Percentiles rank a stretch among this genome's conserved stretches.
Evolutionary conservation across 2,113 vertebrate genomes (phyloP).

Genomic region (Rhinoptilus africanus): DNA sequence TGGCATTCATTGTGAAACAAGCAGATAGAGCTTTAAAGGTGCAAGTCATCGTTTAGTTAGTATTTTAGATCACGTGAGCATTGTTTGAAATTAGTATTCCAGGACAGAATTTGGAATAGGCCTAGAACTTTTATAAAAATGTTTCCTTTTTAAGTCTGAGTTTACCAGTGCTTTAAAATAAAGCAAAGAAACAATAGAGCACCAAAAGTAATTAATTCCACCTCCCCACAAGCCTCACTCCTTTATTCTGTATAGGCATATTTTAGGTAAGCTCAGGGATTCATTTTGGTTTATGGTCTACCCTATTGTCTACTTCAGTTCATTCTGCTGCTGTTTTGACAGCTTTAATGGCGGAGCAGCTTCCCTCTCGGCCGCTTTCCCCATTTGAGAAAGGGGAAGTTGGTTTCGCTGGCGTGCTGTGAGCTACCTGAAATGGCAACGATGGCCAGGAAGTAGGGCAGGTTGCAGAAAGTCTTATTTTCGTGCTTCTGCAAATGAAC

Average conservation of each 20-base stretch:
- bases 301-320: not conserved
- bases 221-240: not conserved
- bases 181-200: not conserved
- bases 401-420: not conserved
- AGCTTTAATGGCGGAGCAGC: not conserved
- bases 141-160: not conserved
- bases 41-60: not conserved
- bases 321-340: not conserved
- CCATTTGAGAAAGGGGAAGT: conserved; percentile 66
- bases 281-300: not conserved
- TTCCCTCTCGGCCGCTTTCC: not conserved
- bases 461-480: not conserved
- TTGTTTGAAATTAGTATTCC: not conserved
- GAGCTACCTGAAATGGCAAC: conserved; percentile 67
- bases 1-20: not conserved
- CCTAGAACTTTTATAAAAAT: not conserved
- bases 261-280: not conserved
- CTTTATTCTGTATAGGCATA: not conserved
- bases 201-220: not conserved
- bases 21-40: not conserved
- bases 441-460: conserved; percentile 59
- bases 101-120: not conserved
- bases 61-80: not conserved
- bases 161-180: not conserved
- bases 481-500: conserved; percentile 22